phyloP scores from a whole-genome alignment of 2,113 vertebrate genomes.

The Scytalopus superciliaris region DNA sequence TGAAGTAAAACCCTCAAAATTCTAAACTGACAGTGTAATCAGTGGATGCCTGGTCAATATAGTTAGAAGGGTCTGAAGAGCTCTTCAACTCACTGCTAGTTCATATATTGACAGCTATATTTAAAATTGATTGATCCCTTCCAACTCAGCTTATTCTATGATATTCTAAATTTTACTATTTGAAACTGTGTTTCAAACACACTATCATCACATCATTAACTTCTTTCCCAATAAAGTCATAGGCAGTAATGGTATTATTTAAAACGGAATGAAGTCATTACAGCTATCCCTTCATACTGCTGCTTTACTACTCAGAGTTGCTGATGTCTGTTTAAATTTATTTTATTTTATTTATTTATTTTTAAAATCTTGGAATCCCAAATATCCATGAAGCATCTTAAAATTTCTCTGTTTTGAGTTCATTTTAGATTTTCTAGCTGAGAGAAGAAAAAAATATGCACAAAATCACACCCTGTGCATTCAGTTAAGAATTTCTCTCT shows the following conservation, averaged over 20 bases:
- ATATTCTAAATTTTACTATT: neutral
- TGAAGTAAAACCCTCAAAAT: neutral
- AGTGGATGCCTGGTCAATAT: neutral
- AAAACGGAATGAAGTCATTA: neutral
- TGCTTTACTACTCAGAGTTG: neutral
- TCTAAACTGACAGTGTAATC: neutral
- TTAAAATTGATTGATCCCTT: neutral
- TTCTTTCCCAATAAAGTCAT: neutral
- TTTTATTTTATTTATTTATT: neutral
- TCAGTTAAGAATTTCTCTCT: neutral
- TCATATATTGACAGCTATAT: neutral
- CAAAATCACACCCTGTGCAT: neutral
- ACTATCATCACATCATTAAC: accelerated
- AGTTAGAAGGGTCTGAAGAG: neutral
- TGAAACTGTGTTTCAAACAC: neutral
- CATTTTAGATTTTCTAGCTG: neutral
- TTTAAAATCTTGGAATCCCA: neutral
- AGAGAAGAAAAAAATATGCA: neutral
- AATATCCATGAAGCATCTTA: neutral
- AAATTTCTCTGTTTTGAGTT: neutral
- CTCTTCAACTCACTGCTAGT: neutral
- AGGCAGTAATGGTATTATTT: neutral
- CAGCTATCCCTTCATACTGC: neutral
- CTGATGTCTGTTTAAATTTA: neutral
- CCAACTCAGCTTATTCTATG: neutral